Evolutionary conservation across 2,113 vertebrate species (phyloP), one percentile per base, ranked within the genome.

Genomic region (Mormyrus lacerda): DNA sequence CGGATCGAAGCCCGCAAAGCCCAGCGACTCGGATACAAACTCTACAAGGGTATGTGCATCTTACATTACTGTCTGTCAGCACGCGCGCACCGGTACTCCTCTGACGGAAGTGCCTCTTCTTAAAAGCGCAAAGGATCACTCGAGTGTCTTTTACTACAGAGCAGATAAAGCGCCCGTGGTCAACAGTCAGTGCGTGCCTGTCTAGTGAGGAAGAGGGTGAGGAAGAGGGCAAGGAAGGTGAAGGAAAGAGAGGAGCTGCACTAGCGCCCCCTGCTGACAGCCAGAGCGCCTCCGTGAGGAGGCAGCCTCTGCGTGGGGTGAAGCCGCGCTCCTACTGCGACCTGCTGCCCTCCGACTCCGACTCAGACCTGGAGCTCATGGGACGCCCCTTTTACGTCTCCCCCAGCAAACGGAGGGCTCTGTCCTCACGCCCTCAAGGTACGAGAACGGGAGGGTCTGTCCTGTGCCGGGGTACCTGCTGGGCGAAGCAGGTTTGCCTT

Each of bases 291-390:
- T 91, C 90, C 47, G 47, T 89, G 94, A 95, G 94, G 89, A 97
- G 95, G 94, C 96, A 92, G 91, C 96, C 92, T 2, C 95, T 97
- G 89, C 97, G 97, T 83, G 96, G 97, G 65, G 96, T 96, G 90
- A 96, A 95, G 24, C 97, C 96, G 0, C 95, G 96, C 87, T 97
- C 96, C 69, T 98, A 96, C 93, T 97, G 97, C 92, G 96, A 95
- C 93, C 95, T 98, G 90, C 96, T 98, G 82, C 96, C 96, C 89
- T 97, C 96, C 2, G 96, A 97, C 87, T 96, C 97, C 2, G 97
- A 97, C 1, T 96, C 97, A 1, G 97, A 97, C 0, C 92, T 94
- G 0, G 96, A 96, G 0, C 87, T 85, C 0, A 73, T 85, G n/a
- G 50, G 89, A 15, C 91, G 91, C 84, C 58, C 61, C 19, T 31